Conservation (phyloP, 2,888 invertebrate species). For the Subacronicta megacephala region DNA sequence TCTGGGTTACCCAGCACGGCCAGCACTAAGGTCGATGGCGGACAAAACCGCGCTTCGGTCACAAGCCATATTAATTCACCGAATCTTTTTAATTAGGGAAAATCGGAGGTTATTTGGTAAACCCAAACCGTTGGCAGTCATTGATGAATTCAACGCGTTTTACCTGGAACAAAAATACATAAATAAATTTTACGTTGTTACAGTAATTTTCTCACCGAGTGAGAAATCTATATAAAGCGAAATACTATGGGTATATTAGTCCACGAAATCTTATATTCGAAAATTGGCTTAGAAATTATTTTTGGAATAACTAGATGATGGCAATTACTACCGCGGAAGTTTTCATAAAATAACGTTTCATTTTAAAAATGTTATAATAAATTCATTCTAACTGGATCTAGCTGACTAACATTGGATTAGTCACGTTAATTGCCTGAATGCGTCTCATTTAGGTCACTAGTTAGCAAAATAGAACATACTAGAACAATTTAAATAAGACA, state of each 20-base stretch:
- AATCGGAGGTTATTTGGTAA: slow-evolving; percentile 10
- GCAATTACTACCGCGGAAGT: too few relatives aligned
- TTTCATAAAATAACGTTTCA: too few relatives aligned
- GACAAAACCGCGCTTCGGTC: slow-evolving; percentile 29
- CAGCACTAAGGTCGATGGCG: slow-evolving; percentile 54
- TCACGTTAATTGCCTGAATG: slow-evolving; percentile 45
- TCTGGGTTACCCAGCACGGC: slow-evolving; percentile 70
- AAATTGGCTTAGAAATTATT: too few relatives aligned
- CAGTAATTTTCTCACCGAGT: slow-evolving; percentile 18
- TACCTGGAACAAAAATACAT: slow-evolving; percentile 60
- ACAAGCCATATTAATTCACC: slow-evolving; percentile 13
- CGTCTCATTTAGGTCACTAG: slow-evolving; percentile 51
- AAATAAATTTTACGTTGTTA: slow-evolving; percentile 21
- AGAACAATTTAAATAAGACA: slow-evolving; percentile 29
- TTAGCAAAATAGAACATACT: slow-evolving; percentile 62
- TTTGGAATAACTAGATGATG: too few relatives aligned
- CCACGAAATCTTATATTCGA: too few relatives aligned
- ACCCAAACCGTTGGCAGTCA: slow-evolving; percentile 6
- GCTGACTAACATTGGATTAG: neutral
- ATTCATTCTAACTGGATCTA: neutral
- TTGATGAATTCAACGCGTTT: slow-evolving; percentile 20
- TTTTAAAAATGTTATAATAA: too few relatives aligned
- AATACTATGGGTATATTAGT: too few relatives aligned
- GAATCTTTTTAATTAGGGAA: slow-evolving; percentile 12
- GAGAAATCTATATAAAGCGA: too few relatives aligned